Base-by-base conservation (phyloP, 2,797 vertebrate genomes). In the Ctenopoma multispine region DNA sequence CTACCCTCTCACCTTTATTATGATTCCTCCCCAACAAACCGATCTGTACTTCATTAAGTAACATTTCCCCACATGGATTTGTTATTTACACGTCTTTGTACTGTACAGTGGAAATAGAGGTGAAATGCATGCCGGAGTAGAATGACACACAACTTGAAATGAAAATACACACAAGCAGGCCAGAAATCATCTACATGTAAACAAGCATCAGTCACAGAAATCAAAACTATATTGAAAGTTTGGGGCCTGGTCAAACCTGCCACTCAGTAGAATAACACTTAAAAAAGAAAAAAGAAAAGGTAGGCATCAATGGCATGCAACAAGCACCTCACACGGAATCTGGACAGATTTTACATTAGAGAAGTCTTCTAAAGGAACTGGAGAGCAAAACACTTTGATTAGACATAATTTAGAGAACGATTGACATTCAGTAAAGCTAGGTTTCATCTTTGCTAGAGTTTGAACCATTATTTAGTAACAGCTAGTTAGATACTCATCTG, bases 291-390 rank as follows among this genome's bases (percentile, higher is more conserved):
- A 55, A 62, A 40, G 64, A 86, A 87, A 91, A 88, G 78, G 86
- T 93, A 95, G 95, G 94, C 94, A 93, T 93, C 91, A 89, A 93
- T 92, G 90, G 93, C 96, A 95, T 96, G 95, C 93, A 92, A 93
- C 86, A 91, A 89, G 71, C 73, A 83, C 71, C 82, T 82, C 83
- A 82, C 83, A 83, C 72, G 87, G 87, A 85, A 17, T 71, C 79
- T 70, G 67, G 76, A 79, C 69, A 67, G 72, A 68, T 69, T 77
- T 69, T 21, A 69, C 17, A 50, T 63, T 20, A 65, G 50, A 57
- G 56, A 47, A 63, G 56, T 53, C 13, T 20, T 66, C 62, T 54
- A 64, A 66, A 61, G 14, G 20, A 72, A 65, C 51, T 62, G 58
- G 53, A 53, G 38, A 43, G 27, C 41, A 68, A 34, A 70, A 63